Base-by-base conservation (phyloP, 2,888 invertebrate species). In the Acanthosoma haemorrhoidale region DNA sequence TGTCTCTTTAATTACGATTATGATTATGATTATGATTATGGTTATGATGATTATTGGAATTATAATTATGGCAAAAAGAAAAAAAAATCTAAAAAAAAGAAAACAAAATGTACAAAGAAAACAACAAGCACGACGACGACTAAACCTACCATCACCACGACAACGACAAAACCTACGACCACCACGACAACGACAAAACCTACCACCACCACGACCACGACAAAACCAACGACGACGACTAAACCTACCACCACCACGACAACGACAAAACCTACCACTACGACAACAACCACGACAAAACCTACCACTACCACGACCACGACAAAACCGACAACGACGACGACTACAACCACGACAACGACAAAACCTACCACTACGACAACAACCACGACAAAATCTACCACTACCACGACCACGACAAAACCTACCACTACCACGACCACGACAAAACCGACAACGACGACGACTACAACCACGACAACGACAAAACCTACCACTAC, bases 261-360 rank as follows among this genome's bases (percentile, higher is more conserved):
- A 57, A 57, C 38, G 13, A 38, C 38, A 38, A 38, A 9, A 38
- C 9, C 57, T 11, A 57, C 57, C 9, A 57, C 57, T 11, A 57
- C 57, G 15, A 57, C 57, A 57, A 57, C 57, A 57, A 57, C 57
- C 9, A 57, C 57, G 15, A 57, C 57, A 57, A 57, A 9, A 57
- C 9, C 57, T 11, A 38, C 38, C 9, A 38, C 38, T 11, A 38
- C n/a, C 11, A 57, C n/a, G 11, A 57, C n/a, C n/a, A 57, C 57
- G 15, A 57, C 57, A 15, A 57, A 9, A 57, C 9, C 57, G 18
- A 57, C 57, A 57, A 57, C 57, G 15, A 57, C 57, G 15, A 57
- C 57, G 15, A 57, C 57, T 9, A 57, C 57, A 15, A 57, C 57
- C 18, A 18, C 29, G 38, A 38, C 38, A 38, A 38, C 38, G 13